phyloP scores from a whole-genome alignment of 2,113 vertebrate genomes.

The Brachyistius frenatus region DNA sequence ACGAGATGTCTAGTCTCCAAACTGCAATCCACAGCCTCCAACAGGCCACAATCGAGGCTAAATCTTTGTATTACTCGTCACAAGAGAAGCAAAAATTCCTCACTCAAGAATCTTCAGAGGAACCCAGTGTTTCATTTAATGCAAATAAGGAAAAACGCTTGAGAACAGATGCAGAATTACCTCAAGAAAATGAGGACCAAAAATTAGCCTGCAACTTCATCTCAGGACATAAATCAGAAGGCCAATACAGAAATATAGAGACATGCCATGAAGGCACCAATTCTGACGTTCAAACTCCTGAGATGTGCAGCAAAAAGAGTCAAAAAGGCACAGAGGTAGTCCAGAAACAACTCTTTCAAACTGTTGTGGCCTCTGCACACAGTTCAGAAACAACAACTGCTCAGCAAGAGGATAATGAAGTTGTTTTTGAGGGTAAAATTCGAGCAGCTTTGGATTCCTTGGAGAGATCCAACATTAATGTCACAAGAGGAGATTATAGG shows the following conservation, averaged over 20 bases:
- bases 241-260: constrained; percentile 64
- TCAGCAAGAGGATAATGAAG: constrained; percentile 84
- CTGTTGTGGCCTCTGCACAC: constrained; percentile 75
- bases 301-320: background rate
- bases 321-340: constrained; percentile 58
- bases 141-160: background rate
- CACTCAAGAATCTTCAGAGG: constrained; percentile 36
- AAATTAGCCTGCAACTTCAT: background rate
- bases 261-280: constrained; percentile 72
- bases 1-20: constrained; percentile 81
- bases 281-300: constrained; percentile 78
- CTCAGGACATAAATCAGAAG: constrained; percentile 35
- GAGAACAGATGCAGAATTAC: constrained; percentile 10
- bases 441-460: constrained; percentile 88
- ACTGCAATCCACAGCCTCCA: constrained; percentile 84
- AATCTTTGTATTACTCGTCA: constrained; percentile 83
- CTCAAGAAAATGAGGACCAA: constrained; percentile 5
- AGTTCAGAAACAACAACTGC: constrained; percentile 68
- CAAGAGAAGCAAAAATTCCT: constrained; percentile 77
- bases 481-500: constrained; percentile 90
- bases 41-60: constrained; percentile 86
- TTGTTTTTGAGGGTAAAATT: constrained; percentile 86
- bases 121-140: constrained; percentile 12
- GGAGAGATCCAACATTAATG: constrained; percentile 89
- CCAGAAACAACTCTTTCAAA: constrained; percentile 75